Percentiles rank a stretch among this genome's conserved stretches.
phyloP scores from a whole-genome alignment of 2,797 vertebrate species.

The Bufotes viridis region DNA sequence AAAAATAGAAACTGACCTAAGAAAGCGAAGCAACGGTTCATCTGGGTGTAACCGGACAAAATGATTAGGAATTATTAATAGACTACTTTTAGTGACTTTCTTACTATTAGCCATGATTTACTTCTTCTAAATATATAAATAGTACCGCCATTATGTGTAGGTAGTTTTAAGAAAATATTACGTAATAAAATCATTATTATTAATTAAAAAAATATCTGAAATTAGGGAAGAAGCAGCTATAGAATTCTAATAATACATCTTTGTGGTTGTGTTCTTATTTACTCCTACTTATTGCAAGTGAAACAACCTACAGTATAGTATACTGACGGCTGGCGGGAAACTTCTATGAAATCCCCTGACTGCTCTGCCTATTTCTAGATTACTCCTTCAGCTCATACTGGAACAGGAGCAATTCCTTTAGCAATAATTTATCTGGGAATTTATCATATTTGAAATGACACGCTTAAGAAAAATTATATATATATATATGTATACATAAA shows the following conservation, averaged over 20 bases:
- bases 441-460: no score
- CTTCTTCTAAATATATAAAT: neutral
- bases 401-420: no score
- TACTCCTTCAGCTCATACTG: no score
- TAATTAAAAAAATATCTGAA: neutral
- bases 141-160: neutral
- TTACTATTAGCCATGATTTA: neutral
- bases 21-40: neutral
- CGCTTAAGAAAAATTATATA: no score
- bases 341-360: neutral
- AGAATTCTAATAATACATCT: neutral
- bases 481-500: no score
- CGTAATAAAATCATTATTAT: neutral
- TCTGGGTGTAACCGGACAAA: neutral
- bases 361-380: no score
- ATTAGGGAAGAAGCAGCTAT: neutral
- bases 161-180: neutral
- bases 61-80: neutral
- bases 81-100: neutral
- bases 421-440: no score
- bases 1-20: constrained; percentile 2
- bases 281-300: neutral
- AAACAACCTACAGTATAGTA: neutral
- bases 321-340: neutral
- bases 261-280: neutral